Conservation (phyloP, 2,888 invertebrate genomes). For the Chirona hameri region DNA sequence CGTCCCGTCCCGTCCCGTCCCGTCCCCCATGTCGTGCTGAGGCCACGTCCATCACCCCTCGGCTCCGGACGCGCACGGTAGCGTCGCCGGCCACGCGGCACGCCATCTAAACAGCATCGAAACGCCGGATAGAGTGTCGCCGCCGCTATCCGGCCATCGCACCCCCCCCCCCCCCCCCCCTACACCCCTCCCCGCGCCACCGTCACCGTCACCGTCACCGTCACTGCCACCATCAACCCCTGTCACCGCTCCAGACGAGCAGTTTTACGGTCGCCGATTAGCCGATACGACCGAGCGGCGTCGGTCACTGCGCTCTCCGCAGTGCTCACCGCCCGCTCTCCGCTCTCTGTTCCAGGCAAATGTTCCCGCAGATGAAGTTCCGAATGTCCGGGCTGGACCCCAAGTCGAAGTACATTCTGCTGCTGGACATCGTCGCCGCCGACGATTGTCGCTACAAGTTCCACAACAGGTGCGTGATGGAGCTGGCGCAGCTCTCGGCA, state of each 20-base stretch:
- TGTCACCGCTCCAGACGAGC: background rate
- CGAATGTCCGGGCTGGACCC: constrained; percentile 96
- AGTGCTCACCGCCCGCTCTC: background rate
- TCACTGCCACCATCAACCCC: background rate
- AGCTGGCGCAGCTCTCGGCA: background rate
- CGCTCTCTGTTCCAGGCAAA: constrained; percentile 68
- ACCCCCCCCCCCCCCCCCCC: background rate
- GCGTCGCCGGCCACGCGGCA: background rate
- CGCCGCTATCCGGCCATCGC: constrained; percentile 5
- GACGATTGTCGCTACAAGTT: constrained; percentile 98
- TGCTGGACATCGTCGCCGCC: constrained; percentile 97
- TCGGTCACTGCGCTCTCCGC: background rate
- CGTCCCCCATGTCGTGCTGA: background rate
- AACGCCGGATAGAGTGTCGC: constrained; percentile 10
- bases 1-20: background rate
- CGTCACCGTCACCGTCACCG: background rate
- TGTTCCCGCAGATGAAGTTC: constrained; percentile 99
- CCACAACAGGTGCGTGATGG: constrained; percentile 73
- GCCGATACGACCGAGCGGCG: background rate
- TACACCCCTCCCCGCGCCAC: background rate
- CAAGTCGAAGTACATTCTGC: constrained; percentile 97
- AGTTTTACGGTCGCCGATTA: background rate
- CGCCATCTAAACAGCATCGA: constrained; percentile 7
- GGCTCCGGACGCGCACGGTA: background rate
- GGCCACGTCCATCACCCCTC: background rate